phyloP scores from a whole-genome alignment of 1,140 invertebrate species.

The Heliconius congener region DNA sequence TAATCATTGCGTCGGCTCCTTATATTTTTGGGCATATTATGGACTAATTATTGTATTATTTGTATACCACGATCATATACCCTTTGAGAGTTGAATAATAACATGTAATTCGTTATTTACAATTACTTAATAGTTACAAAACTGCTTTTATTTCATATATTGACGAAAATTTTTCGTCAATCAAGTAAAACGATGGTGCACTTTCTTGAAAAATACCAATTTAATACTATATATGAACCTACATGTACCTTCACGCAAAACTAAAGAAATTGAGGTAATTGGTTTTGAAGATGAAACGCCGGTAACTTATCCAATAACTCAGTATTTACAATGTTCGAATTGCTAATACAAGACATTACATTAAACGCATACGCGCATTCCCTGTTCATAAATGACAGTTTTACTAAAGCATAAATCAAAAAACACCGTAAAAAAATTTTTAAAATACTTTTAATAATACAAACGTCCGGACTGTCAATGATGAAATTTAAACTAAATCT shows the following conservation, averaged over 20 bases:
- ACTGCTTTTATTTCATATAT: conserved; percentile 47
- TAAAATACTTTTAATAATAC: background rate
- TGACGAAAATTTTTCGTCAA: conserved; percentile 38
- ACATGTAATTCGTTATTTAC: conserved; percentile 61
- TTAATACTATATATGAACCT: conserved; percentile 69
- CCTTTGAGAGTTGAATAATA: conserved; percentile 45
- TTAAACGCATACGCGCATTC: background rate
- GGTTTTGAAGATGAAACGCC: conserved; percentile 72
- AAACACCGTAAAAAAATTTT: background rate
- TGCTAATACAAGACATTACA: background rate
- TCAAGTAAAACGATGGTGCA: conserved; percentile 37
- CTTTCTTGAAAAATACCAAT: conserved; percentile 60
- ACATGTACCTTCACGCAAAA: conserved; percentile 63
- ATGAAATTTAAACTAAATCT: background rate
- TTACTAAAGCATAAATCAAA: background rate
- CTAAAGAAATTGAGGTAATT: conserved; percentile 80
- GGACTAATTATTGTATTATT: conserved; percentile 30
- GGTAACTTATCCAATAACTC: conserved; percentile 76
- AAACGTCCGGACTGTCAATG: background rate
- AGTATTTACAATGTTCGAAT: conserved; percentile 67
- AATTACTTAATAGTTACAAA: conserved; percentile 50
- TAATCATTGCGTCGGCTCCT: conserved; percentile 35
- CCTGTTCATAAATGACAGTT: background rate
- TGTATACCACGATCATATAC: conserved; percentile 42
- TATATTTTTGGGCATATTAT: conserved; percentile 22